phyloP scores from a whole-genome alignment of 2,888 invertebrate species.

The Meiosimyza platycephala region DNA sequence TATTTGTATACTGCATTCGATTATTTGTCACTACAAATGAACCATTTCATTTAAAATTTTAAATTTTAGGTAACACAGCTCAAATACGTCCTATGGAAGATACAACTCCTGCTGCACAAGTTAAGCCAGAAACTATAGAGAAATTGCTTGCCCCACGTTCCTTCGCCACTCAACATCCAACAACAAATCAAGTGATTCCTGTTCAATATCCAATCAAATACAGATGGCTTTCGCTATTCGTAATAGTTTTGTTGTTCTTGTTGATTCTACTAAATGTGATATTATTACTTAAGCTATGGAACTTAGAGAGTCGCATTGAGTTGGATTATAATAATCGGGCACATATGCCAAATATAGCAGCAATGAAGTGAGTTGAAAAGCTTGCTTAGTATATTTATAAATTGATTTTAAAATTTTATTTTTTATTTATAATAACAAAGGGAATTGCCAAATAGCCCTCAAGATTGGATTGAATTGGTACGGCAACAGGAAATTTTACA shows the following conservation, averaged over 20 bases:
- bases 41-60: background rate
- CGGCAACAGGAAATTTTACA: conserved; percentile 85
- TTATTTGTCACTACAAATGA: background rate
- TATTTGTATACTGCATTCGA: background rate
- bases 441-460: conserved; percentile 78
- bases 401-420: conserved; percentile 34
- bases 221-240: conserved; percentile 66
- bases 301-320: conserved; percentile 72
- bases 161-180: conserved; percentile 37
- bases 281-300: conserved; percentile 86
- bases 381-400: conserved; percentile 1
- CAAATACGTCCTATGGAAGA: conserved; percentile 63
- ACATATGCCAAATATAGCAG: conserved; percentile 60
- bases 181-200: conserved; percentile 39
- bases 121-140: conserved; percentile 45
- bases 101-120: conserved; percentile 49
- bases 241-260: conserved; percentile 72
- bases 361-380: conserved; percentile 57
- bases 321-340: conserved; percentile 59
- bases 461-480: conserved; percentile 84
- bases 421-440: conserved; percentile 61
- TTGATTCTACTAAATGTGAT: conserved; percentile 80
- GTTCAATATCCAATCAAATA: conserved; percentile 53
- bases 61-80: conserved; percentile 63
- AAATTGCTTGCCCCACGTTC: conserved; percentile 42